These are phyloP conservation scores for Apostichopus leukothele DNA, from an alignment of 53 echinoderm and acorn worm species.

Conservation along the genomic window DNA sequence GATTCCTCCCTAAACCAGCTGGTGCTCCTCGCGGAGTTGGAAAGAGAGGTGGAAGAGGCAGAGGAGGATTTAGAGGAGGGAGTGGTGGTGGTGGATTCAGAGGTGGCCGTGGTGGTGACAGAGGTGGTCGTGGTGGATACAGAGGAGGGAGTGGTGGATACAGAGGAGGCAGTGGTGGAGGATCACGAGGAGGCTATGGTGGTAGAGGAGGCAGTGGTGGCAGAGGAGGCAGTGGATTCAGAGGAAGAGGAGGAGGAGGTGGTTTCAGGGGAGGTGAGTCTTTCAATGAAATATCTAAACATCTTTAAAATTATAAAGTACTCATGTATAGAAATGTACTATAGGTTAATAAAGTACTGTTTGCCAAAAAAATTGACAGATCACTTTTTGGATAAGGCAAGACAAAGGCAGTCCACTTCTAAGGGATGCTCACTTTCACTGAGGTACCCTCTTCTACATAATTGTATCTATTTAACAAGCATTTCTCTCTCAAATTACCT, in stretches of 20 bases:
- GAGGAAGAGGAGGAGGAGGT: conserved; percentile 16
- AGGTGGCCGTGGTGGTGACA: conserved; percentile 51
- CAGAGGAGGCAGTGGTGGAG: conserved; percentile 55
- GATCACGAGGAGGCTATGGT: conserved; percentile 46
- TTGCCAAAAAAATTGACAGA: too few relatives aligned
- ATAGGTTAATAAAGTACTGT: too few relatives aligned
- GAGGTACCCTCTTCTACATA: too few relatives aligned
- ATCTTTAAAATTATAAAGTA: too few relatives aligned
- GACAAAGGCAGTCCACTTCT: too few relatives aligned
- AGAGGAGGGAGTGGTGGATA: conserved; percentile 59
- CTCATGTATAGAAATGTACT: too few relatives aligned
- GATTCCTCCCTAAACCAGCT: conserved; percentile 74
- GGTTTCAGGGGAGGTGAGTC: conserved; percentile 50
- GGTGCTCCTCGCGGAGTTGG: conserved; percentile 47
- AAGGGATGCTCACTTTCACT: too few relatives aligned
- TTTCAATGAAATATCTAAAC: too few relatives aligned
- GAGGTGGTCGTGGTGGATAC: conserved; percentile 50
- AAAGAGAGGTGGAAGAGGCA: not conserved
- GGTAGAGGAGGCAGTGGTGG: conserved; percentile 49
- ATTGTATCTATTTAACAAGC: too few relatives aligned
- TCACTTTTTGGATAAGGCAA: too few relatives aligned
- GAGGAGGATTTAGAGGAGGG: not conserved
- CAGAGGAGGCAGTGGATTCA: conserved; percentile 47
- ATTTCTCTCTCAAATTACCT: too few relatives aligned
- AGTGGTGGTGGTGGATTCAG: conserved; percentile 32